Conservation (phyloP, 2,113 vertebrate genomes). For the Acrocephalus arundinaceus region DNA sequence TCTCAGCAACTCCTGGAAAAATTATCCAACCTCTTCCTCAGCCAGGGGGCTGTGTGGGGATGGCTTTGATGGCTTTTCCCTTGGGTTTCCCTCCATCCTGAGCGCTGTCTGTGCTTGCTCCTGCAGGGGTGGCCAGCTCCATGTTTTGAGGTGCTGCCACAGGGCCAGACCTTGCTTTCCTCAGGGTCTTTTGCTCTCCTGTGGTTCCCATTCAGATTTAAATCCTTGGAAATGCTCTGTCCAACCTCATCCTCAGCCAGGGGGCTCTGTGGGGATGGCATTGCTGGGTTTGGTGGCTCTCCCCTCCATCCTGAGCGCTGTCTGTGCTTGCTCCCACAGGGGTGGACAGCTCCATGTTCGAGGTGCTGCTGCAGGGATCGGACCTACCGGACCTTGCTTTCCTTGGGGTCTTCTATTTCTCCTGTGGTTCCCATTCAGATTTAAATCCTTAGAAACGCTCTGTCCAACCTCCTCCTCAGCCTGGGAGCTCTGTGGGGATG, state of each 20-base stretch:
- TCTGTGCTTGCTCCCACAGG: too few species aligned
- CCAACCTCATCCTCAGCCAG: background rate
- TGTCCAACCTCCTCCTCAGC: background rate
- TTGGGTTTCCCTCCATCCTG: rapidly evolving
- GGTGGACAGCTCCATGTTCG: too few species aligned
- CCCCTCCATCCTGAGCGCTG: background rate
- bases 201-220: background rate
- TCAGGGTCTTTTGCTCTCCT: rapidly evolving
- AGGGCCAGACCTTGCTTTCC: background rate
- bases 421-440: rapidly evolving
- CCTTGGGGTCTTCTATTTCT: too few species aligned
- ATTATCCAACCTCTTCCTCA: background rate
- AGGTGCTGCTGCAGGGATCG: background rate
- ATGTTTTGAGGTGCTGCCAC: rapidly evolving
- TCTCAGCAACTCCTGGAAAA: too few species aligned
- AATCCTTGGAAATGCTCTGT: background rate
- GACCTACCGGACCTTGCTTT: background rate
- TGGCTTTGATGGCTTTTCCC: too few species aligned
- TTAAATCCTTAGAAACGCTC: background rate
- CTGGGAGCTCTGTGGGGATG: too few species aligned
- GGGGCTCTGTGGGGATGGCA: too few species aligned
- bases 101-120: background rate
- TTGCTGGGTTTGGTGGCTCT: too few species aligned
- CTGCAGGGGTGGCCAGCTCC: rapidly evolving
- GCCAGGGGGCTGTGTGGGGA: background rate